A percentile compares a stretch with the other conserved stretches of the same genome.
These are phyloP conservation scores for Bombus waltoni DNA, from an alignment of 1,140 invertebrate species.

Conservation along the genomic window DNA sequence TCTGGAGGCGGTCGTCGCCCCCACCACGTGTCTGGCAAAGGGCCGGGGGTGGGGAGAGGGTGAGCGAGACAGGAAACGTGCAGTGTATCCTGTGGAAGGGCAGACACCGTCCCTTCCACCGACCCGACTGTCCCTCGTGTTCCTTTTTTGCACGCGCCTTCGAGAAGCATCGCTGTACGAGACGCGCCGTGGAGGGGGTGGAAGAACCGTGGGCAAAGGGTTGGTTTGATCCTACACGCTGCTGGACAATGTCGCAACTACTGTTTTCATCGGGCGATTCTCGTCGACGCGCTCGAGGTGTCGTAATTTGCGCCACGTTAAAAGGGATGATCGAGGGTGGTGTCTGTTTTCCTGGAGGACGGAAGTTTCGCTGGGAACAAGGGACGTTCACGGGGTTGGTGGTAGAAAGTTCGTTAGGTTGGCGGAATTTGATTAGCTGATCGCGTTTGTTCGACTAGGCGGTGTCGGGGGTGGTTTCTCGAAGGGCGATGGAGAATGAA, in stretches of 20 bases:
- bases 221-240: neutral
- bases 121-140: constrained; percentile 26
- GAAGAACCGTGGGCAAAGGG: neutral
- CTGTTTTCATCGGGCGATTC: neutral
- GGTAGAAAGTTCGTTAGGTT: too few species aligned
- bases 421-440: too few species aligned
- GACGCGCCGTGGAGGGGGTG: neutral
- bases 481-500: too few species aligned
- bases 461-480: too few species aligned
- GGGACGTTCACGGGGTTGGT: too few species aligned
- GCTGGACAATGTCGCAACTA: neutral
- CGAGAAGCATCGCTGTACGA: neutral
- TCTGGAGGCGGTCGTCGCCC: constrained; percentile 82
- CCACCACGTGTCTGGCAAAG: constrained; percentile 48
- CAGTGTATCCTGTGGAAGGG: constrained; percentile 62
- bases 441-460: too few species aligned
- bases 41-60: constrained; percentile 55
- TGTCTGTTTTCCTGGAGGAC: too few species aligned
- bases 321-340: too few species aligned
- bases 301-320: too few species aligned
- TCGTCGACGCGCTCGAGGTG: neutral
- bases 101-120: constrained; percentile 54
- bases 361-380: too few species aligned
- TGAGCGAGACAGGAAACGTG: constrained; percentile 44
- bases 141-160: constrained; percentile 26